Evolutionary conservation across 2,113 vertebrate genomes (phyloP), one percentile per base, ranked within the genome.

Genomic region (Phylloscopus trochiloides): DNA sequence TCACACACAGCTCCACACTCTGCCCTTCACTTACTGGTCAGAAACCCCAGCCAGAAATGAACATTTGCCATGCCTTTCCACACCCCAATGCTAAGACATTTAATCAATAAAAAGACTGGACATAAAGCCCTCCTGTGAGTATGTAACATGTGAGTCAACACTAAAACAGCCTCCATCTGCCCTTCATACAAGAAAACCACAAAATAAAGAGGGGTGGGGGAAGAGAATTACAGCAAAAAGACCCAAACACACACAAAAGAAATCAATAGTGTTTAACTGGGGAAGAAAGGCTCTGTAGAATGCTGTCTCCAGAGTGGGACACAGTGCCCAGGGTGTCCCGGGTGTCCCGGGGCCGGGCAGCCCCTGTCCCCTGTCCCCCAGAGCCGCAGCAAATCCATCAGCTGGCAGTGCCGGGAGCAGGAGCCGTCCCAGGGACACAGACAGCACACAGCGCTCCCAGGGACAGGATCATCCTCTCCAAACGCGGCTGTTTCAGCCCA

Each of bases 131-230:
- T 67, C 32, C 57, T 83, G 9, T 31, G 31, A 70, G n/a, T 18
- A 31, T 26, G 21, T 2, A 70, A 25, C 34, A 29, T 62, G 71
- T 32, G 32, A 86, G 29, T 54, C 67, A 83, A 70, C 28, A 42
- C 48, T 55, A 25, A 58, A 78, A 5, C 40, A 81, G 59, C 54
- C 21, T 84, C 54, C 34, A 11, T 61, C 70, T 88, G 78, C 71
- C 62, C 65, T 65, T 52, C 82, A 50, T 17, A 65, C 52, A 70
- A 45, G 70, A 52, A 85, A 93, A 70, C 12, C 20, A 10, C 62
- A 38, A 48, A 78, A 36, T 11, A 24, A 26, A 31, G 52, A 3
- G 24, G 6, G 3, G 4, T 20, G 12, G 1, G 1, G 2, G 12
- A 61, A 26, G 19, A 57, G 8, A 48, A 52, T 43, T 28, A n/a